Evolutionary conservation across 1,140 invertebrate species (phyloP), one percentile per base, ranked within the genome.

Genomic region (Berghia stephanieae): DNA sequence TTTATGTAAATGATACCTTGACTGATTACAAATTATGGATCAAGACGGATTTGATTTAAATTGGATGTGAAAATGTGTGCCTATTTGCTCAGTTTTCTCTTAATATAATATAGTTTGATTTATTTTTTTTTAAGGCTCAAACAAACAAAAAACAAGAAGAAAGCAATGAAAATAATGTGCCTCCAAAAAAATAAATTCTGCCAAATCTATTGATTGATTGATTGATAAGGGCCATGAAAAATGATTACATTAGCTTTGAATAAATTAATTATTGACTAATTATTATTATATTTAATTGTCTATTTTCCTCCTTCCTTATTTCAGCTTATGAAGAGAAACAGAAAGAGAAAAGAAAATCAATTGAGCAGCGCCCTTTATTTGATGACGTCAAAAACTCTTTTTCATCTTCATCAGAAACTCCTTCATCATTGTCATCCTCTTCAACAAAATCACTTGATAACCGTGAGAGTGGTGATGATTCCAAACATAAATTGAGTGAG

Each of bases 241-340:
- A 72, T 21, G 42, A 10, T 36, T 2, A 69, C 27, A n/a, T 44
- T 16, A 24, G 24, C 18, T 70, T n/a, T 36, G 24, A 42, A 21
- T 43, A 8, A 43, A 3, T 2, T 70, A 2, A 27, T 24, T 69
- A 16, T 21, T 75, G 34, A 43, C 49, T 52, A 40, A 36, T 16
- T 38, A 24, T 36, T 42, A 31, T 36, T 18, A 68, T 31, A 52
- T 31, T 34, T 36, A 69, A 36, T 40, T 40, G 38, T 31, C 21
- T 3, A 63, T 57, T 71, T n/a, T n/a, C 8, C 49, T 44, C 21
- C 13, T 21, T 52, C 60, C 57, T 79, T 42, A 44, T 75, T 68
- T 46, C 79, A 86, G 84, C 83, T 18, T 86, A 79, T 82, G 84
- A 85, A 71, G 83, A 86, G 46, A 85, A 83, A 79, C 85, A 86